These are phyloP conservation scores for Petrocephalus sullivani DNA, from an alignment of 2,797 vertebrate genomes.

Conservation along the genomic window DNA sequence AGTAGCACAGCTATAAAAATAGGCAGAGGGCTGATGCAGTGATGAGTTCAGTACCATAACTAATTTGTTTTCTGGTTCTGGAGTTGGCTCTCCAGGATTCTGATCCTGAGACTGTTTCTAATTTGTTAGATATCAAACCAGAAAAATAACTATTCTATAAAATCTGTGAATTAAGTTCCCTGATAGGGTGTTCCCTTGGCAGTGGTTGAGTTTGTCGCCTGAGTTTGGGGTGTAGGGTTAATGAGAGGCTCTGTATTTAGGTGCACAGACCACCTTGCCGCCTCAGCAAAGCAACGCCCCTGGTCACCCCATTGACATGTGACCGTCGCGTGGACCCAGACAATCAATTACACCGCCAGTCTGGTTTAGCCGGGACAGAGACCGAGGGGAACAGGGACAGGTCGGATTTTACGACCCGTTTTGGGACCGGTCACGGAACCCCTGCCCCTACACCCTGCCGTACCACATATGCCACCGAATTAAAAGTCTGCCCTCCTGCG, in stretches of 20 bases:
- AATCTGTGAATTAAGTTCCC: background rate
- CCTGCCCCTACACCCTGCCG: conserved; percentile 58
- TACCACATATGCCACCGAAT: conserved; percentile 70
- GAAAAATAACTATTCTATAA: background rate
- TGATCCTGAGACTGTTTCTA: background rate
- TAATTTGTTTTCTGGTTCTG: background rate
- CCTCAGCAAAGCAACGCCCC: background rate
- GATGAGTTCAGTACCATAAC: background rate
- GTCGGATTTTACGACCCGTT: conserved; percentile 73
- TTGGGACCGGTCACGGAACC: conserved; percentile 69
- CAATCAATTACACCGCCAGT: conserved; percentile 20
- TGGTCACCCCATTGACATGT: background rate
- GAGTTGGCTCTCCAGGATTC: background rate
- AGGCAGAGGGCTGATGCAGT: background rate
- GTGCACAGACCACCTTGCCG: background rate
- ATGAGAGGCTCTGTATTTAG: background rate
- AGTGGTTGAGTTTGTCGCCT: background rate
- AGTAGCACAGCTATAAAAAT: background rate
- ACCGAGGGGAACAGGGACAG: conserved; percentile 58
- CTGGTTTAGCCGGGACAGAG: conserved; percentile 51
- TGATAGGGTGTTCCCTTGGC: background rate
- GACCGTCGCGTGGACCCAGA: background rate
- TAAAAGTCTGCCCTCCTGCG: conserved; percentile 62
- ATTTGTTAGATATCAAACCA: background rate
- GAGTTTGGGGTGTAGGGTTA: background rate